Base-by-base conservation (phyloP, 2,888 invertebrate species). In the Helleia helle region DNA sequence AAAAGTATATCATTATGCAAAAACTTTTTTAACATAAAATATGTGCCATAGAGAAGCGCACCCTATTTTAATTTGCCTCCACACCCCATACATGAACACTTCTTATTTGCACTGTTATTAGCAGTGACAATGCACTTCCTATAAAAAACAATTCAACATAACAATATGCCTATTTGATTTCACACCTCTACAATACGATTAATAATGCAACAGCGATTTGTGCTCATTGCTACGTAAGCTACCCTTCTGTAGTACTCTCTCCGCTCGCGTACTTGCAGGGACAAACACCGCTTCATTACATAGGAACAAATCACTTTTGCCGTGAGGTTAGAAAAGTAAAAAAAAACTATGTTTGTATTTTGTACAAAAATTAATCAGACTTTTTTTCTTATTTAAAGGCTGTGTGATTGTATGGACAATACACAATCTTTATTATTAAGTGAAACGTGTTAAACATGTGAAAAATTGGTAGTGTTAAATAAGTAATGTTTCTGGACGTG, bases 401-500 rank as follows among this genome's bases (percentile, higher is more conserved):
- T 22, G 2, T 22, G 8, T 22, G 22, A 7, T 7, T 7, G 22
- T 22, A 7, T 7, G 24, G 9, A 2, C 12, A 36, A 18, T 24
- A 12, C 2, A n/a, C n/a, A 36, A 13, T 22, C 22, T 18, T 11
- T 12, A 22, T 22, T 36, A 36, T 45, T n/a, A n/a, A n/a, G 42
- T 27, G 68, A 66, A 70, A 69, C 64, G 65, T 69, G 62, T 62
- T 62, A 64, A 65, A 66, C 44, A 47, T 59, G 34, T 34, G 34
- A 34, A 34, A 34, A 34, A 34, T 34, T 34, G 34, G 6, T 34
- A 34, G 34, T 18, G 66, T 73, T 79, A 22, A 80, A 77, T 74
- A n/a, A n/a, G n/a, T n/a, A n/a, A n/a, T 71, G 80, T 75, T 76
- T 79, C 71, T 58, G 59, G 63, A 80, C 65, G 74, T 44, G 58